phyloP scores from a whole-genome alignment of 2,113 vertebrate species.

The Pseudopipra pipra region DNA sequence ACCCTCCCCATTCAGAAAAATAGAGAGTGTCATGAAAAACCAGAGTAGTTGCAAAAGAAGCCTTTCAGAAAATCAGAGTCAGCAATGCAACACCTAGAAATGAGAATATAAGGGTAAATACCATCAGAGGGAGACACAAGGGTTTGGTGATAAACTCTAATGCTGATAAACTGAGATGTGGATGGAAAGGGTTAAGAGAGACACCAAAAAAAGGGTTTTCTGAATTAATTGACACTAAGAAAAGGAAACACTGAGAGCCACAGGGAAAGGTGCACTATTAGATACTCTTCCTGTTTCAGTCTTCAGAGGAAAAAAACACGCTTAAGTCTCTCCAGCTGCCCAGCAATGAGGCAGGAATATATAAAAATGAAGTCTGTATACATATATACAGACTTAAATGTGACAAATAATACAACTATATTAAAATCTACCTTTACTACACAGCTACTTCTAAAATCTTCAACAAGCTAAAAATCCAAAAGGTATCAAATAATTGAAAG shows the following conservation, averaged over 20 bases:
- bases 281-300: neutral
- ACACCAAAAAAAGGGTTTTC: neutral
- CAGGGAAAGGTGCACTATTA: neutral
- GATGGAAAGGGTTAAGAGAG: neutral
- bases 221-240: neutral
- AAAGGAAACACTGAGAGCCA: neutral
- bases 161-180: neutral
- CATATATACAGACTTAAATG: neutral
- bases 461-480: too few relatives aligned
- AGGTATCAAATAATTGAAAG: too few relatives aligned
- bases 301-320: neutral
- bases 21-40: neutral
- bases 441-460: too few relatives aligned
- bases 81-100: neutral
- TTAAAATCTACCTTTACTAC: too few relatives aligned
- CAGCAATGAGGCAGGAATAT: neutral
- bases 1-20: neutral
- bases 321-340: neutral
- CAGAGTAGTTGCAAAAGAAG: neutral
- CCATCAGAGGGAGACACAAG: rapidly evolving
- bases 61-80: neutral
- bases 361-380: neutral
- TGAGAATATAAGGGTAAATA: neutral
- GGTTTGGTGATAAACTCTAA: neutral
- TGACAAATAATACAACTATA: too few relatives aligned